Conservation (phyloP, 2,113 vertebrate genomes). For the Callionymus lyra region DNA sequence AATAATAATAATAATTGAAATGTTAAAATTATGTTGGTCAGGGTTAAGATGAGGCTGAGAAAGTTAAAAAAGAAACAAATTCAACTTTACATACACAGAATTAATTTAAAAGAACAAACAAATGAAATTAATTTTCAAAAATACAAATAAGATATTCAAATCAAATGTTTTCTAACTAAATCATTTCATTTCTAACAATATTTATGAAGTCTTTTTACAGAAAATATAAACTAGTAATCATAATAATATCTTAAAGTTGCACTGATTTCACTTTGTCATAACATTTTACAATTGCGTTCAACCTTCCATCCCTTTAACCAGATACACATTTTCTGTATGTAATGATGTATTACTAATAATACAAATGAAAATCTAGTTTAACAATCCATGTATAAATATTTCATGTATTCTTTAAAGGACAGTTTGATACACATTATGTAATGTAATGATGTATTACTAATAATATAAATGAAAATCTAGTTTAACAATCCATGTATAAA, state of each 20-base stretch:
- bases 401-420: not conserved
- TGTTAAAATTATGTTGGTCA: too few species aligned
- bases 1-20: too few species aligned
- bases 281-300: constrained; percentile 16
- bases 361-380: not conserved
- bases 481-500: not conserved
- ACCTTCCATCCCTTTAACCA: constrained; percentile 18
- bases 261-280: constrained; percentile 10
- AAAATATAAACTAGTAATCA: too few species aligned
- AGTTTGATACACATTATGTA: not conserved
- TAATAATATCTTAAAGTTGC: constrained; percentile 48
- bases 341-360: not conserved
- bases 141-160: too few species aligned
- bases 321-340: not conserved
- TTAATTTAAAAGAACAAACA: too few species aligned
- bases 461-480: not conserved
- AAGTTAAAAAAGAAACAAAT: too few species aligned
- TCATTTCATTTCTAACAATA: too few species aligned
- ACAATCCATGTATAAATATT: not conserved
- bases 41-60: too few species aligned
- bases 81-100: too few species aligned
- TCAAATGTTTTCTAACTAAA: too few species aligned
- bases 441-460: not conserved
- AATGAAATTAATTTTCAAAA: too few species aligned
- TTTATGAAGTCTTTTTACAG: too few species aligned